Conservation (phyloP, 1,140 invertebrate genomes). For the Leguminivora glycinivorella region DNA sequence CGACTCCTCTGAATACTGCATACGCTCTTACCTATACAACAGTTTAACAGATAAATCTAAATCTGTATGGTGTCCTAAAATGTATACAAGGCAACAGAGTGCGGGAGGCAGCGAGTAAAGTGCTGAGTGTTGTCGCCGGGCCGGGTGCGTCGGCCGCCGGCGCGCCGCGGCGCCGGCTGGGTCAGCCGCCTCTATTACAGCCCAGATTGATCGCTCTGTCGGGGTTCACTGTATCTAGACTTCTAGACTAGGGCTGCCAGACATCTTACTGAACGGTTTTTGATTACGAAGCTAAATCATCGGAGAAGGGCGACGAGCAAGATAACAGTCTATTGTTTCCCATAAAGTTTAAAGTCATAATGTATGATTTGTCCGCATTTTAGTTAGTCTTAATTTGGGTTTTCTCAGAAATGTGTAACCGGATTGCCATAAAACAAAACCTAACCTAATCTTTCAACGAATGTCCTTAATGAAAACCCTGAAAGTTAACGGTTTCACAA, state of each 20-base stretch:
- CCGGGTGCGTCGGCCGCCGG: constrained; percentile 53
- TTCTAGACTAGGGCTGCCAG: constrained; percentile 38
- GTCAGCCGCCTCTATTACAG: constrained; percentile 66
- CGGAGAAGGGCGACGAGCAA: background rate
- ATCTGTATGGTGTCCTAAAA: constrained; percentile 30
- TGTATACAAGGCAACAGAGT: constrained; percentile 19
- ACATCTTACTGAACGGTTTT: background rate
- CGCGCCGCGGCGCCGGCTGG: constrained; percentile 70
- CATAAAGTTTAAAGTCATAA: no score
- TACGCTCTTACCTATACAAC: no score
- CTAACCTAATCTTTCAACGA: no score
- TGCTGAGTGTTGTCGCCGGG: constrained; percentile 48
- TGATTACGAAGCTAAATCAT: background rate
- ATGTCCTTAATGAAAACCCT: no score
- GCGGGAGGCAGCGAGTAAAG: constrained; percentile 32
- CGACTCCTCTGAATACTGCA: no score
- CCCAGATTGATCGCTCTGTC: constrained; percentile 71
- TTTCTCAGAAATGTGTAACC: no score
- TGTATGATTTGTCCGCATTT: no score
- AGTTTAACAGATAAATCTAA: no score
- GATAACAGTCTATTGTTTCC: no score
- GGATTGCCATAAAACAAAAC: no score
- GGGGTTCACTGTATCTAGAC: constrained; percentile 54
- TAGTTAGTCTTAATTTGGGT: no score
- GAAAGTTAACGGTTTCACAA: no score